phyloP scores from a whole-genome alignment of 2,113 vertebrate species.

The Tragelaphus imberbis region DNA sequence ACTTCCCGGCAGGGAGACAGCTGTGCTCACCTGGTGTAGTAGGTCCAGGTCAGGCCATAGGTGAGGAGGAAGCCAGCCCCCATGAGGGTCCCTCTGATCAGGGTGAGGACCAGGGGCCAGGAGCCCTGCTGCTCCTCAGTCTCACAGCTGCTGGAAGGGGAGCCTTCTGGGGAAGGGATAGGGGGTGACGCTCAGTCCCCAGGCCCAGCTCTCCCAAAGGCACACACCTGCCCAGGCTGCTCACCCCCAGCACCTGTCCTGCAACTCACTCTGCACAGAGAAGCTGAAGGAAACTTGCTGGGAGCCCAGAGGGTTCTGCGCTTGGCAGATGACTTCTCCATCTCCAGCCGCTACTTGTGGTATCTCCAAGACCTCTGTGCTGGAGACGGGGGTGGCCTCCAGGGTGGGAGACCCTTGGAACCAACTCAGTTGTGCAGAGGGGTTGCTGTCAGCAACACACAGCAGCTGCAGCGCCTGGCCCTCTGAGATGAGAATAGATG shows the following conservation, averaged over 20 bases:
- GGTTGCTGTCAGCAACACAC: too few relatives aligned
- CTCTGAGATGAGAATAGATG: too few relatives aligned
- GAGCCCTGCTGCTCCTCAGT: background rate
- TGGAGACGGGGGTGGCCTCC: too few relatives aligned
- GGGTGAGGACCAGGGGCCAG: slow-evolving; percentile 17
- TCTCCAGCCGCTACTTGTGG: background rate
- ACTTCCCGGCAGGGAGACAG: background rate
- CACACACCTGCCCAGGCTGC: background rate
- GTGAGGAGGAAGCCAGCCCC: slow-evolving; percentile 34
- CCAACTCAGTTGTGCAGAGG: too few relatives aligned
- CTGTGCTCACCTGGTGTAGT: slow-evolving; percentile 2
- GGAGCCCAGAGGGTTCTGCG: background rate
- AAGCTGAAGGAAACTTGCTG: background rate
- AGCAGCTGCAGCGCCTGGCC: too few relatives aligned
- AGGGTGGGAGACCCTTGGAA: background rate
- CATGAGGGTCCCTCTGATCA: slow-evolving; percentile 32
- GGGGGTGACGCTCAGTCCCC: fast-evolving
- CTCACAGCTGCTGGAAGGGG: background rate
- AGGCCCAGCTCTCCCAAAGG: background rate
- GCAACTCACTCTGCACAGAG: background rate
- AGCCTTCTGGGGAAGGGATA: background rate
- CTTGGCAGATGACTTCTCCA: background rate
- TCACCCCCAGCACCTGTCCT: fast-evolving
- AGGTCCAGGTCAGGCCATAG: slow-evolving; percentile 38
- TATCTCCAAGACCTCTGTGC: background rate